Evolutionary conservation across 2,113 vertebrate genomes (phyloP), one percentile per base, ranked within the genome.

Genomic region (Seriola rivoliana): DNA sequence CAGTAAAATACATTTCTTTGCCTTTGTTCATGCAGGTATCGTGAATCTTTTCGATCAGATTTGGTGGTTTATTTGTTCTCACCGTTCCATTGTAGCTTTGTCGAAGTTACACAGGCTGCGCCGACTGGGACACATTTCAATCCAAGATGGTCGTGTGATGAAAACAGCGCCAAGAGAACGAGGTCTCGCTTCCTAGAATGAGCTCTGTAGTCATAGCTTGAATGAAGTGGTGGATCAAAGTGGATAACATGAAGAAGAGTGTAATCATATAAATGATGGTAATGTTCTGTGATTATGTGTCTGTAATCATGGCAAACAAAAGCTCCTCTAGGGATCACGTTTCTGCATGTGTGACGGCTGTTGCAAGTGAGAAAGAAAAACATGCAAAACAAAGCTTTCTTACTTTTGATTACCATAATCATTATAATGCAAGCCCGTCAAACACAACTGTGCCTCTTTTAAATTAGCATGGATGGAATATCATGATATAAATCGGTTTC

Each of bases 291-390:
- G 42, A 63, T 50, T 63, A 62, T 36, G 17, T 14, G 8, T 36
- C 25, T 29, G 44, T 67, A 14, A 8, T 44, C 54, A 57, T 65
- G 11, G 17, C 8, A 50, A 17, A 57, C 54, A 23, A 25, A 57
- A 12, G 9, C 23, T 57, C n/a, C 64, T 29, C 13, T 3, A 13
- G 19, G 48, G 48, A 7, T 54, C 21, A 7, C 38, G 8, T 12
- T 25, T 5, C 4, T 25, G 17, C 32, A 42, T 63, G 58, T 13
- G 14, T 57, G 42, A 48, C 25, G n/a, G 13, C 11, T 71, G 40
- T n/a, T 71, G 48, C 38, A n/a, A 62, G 36, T 57, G 9, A 78
- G 29, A 67, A 58, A 59, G 8, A 48, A 57, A 46, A 17, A 55
- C 6, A 46, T 23, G 23, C 25, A 19, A 67, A 42, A 44, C 36